phyloP scores from a whole-genome alignment of 2,113 vertebrate species.

The Fukomys damarensis region DNA sequence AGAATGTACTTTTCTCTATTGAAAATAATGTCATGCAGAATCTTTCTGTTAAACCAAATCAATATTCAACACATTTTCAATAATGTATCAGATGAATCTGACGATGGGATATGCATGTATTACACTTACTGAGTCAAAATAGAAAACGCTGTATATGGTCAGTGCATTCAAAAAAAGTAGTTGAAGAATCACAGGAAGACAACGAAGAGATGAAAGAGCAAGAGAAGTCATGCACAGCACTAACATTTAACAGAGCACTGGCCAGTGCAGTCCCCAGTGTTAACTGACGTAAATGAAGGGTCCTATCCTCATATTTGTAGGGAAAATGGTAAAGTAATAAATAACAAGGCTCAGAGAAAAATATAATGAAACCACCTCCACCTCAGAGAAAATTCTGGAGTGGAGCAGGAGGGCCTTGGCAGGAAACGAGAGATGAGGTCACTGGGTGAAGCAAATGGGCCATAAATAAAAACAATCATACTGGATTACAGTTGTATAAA shows the following conservation, averaged over 20 bases:
- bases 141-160: background rate
- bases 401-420: background rate
- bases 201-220: background rate
- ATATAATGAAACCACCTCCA: background rate
- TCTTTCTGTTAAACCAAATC: background rate
- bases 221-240: background rate
- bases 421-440: background rate
- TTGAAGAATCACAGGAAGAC: background rate
- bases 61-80: constrained; percentile 10
- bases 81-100: background rate
- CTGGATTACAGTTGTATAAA: background rate
- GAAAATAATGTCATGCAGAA: background rate
- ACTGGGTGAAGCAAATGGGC: background rate
- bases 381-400: background rate
- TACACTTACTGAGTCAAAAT: background rate
- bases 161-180: background rate
- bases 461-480: background rate
- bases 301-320: background rate
- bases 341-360: background rate
- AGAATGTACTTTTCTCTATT: background rate
- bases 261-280: background rate
- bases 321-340: background rate
- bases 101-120: background rate
- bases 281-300: background rate
- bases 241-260: background rate